Conservation (phyloP, 2,797 vertebrate genomes). For the Malurus leucopterus region DNA sequence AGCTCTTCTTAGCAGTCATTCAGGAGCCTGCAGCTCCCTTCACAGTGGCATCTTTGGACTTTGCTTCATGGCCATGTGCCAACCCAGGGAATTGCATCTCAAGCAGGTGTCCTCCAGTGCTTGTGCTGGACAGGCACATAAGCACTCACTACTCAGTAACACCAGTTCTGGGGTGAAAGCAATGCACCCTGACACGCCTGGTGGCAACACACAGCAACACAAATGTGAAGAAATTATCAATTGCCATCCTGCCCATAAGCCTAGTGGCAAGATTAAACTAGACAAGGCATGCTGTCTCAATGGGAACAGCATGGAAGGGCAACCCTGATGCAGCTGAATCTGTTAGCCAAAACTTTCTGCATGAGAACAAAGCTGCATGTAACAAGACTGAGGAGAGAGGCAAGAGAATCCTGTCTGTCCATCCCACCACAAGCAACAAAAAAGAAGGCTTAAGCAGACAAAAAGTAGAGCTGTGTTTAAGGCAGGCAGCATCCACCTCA, state of each 20-base stretch:
- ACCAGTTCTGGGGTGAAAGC: neutral
- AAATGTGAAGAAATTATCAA: neutral
- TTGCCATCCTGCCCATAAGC: neutral
- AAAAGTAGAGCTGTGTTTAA: neutral
- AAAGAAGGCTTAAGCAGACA: neutral
- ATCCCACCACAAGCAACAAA: neutral
- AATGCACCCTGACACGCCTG: neutral
- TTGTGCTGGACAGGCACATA: neutral
- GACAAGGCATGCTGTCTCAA: neutral
- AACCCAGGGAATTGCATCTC: neutral
- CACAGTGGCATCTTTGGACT: neutral
- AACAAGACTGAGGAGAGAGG: neutral
- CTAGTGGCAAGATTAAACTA: neutral
- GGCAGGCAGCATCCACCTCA: neutral
- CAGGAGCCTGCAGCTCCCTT: neutral
- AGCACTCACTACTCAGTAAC: neutral
- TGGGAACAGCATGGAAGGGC: neutral
- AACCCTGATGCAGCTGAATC: rapidly evolving
- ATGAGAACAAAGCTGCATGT: neutral
- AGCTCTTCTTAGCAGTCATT: neutral
- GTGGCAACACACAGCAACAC: neutral
- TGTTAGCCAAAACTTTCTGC: neutral
- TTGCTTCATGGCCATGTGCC: neutral
- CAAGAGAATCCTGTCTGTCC: neutral
- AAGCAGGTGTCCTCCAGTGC: neutral